Evolutionary conservation across 2,888 invertebrate genomes (phyloP), one percentile per base, ranked within the genome.

Genomic region (Microctonus brassicae): DNA sequence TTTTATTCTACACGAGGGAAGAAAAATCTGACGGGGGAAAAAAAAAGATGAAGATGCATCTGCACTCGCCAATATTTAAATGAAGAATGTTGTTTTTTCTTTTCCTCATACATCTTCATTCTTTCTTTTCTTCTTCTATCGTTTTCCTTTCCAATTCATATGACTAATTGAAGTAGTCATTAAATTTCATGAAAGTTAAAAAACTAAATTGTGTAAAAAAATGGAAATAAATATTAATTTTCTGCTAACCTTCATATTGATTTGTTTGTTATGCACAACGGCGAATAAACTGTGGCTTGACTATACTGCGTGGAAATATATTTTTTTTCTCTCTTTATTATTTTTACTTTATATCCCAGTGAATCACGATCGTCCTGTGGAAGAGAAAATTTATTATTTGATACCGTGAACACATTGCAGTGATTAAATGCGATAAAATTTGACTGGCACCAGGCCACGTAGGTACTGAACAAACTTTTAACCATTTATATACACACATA

Each of bases 401-500:
- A 34, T 65, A 65, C 3, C 24, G n/a, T 36, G 55, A 33, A 55
- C 65, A 63, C 47, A 20, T 26, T 47, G 47, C 47, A n/a, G 5
- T 6, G 47, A 47, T 47, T 17, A 20, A 47, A 53, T 36, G 39
- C 24, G 55, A 67, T 62, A 55, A 67, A 67, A 67, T 66, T 62
- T 39, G 17, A 55, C 60, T 17, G 26, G 34, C 39, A 52, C 55
- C 71, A 36, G 61, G 61, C 55, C 53, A 36, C 61, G 26, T 34
- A 62, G 13, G n/a, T n/a, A n/a, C n/a, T 61, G 20, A 9, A 22
- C 52, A 62, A 65, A 55, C 61, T 24, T n/a, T 36, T 47, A 57
- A n/a, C 24, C 26, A 52, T 47, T 47, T 20, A 61, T 61, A 33
- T 69, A 33, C 36, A 61, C 20, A 68, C 60, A 68, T 64, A 64